These are phyloP conservation scores for Halcyon smyrnensis DNA, from an alignment of 2,797 vertebrate genomes.

Conservation along the genomic window DNA sequence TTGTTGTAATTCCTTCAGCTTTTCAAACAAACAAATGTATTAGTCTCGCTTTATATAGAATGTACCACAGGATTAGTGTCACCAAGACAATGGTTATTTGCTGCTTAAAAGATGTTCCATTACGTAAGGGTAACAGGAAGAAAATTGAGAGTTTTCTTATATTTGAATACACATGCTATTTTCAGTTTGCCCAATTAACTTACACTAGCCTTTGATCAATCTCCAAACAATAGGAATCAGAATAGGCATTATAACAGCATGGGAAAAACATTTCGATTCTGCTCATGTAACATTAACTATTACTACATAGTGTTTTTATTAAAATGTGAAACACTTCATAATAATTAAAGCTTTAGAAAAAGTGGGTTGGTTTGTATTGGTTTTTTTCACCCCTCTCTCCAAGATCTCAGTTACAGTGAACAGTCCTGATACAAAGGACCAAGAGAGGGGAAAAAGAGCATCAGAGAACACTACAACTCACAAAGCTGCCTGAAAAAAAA, in stretches of 20 bases:
- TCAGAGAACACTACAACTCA: neutral
- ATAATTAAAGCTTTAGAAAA: neutral
- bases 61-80: neutral
- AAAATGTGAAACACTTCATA: neutral
- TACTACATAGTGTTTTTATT: neutral
- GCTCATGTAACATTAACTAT: neutral
- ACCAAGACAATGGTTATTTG: neutral
- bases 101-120: neutral
- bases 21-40: slow-evolving; percentile 2
- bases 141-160: neutral
- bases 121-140: neutral
- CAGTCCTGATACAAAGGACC: neutral
- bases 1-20: slow-evolving; percentile 92
- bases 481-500: neutral
- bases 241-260: neutral
- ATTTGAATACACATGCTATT: neutral
- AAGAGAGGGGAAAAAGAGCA: neutral
- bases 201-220: neutral
- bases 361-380: no score
- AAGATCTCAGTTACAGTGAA: neutral
- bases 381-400: no score
- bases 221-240: neutral
- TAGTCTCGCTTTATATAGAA: neutral
- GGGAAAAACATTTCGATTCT: neutral
- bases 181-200: neutral